A percentile compares a stretch with the other conserved stretches of the same genome.
Conservation (phyloP, 2,113 vertebrate species). For the Neotoma lepida region DNA sequence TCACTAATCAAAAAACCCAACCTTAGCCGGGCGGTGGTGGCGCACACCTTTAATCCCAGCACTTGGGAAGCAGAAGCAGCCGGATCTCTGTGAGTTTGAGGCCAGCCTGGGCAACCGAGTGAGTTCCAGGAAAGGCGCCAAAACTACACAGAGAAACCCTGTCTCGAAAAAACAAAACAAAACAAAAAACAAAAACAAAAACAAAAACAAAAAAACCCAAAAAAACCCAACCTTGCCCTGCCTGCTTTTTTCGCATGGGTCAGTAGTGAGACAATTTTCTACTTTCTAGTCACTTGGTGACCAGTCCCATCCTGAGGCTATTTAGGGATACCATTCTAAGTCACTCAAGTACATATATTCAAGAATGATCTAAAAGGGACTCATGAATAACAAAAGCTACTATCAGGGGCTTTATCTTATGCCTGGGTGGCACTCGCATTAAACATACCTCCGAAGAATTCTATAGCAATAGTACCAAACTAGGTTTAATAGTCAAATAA, state of each 20-base stretch:
- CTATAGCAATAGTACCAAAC: neutral
- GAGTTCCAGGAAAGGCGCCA: too few relatives aligned
- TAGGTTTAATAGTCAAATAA: neutral
- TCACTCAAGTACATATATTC: neutral
- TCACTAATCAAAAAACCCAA: neutral
- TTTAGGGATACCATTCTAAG: neutral
- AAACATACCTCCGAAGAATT: neutral
- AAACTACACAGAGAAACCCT: too few relatives aligned
- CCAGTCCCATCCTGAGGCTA: neutral
- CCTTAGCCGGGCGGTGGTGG: too few relatives aligned
- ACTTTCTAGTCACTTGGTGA: neutral
- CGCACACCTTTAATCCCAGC: too few relatives aligned
- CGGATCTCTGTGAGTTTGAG: too few relatives aligned
- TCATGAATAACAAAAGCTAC: neutral
- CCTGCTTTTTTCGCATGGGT: neutral
- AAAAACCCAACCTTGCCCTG: neutral
- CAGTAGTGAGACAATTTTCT: neutral
- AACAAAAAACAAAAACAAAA: too few relatives aligned
- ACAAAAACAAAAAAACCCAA: too few relatives aligned
- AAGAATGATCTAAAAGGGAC: neutral
- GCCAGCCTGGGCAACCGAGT: too few relatives aligned
- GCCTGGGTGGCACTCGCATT: neutral
- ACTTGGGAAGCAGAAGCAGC: too few relatives aligned
- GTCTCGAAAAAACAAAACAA: too few relatives aligned
- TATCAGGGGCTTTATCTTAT: neutral